phyloP scores from a whole-genome alignment of 2,888 invertebrate genomes.

The Poecilobothrus nobilitatus region DNA sequence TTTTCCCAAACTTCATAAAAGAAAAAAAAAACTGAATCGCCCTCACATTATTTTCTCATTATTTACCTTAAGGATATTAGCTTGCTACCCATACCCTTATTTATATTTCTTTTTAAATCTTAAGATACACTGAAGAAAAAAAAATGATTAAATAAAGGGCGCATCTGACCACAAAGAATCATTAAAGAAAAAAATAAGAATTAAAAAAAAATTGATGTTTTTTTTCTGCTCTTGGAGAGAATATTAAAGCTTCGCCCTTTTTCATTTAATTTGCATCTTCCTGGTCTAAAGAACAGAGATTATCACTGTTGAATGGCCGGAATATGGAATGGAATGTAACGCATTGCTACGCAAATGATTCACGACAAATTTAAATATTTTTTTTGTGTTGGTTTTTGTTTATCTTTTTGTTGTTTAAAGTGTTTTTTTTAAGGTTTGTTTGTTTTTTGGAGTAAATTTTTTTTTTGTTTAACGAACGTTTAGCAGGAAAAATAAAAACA shows the following conservation, averaged over 20 bases:
- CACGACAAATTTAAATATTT: not conserved
- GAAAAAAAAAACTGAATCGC: not conserved
- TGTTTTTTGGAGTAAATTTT: not conserved
- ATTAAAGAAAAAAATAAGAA: not conserved
- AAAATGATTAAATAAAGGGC: not conserved
- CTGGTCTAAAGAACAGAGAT: not conserved
- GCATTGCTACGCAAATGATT: not conserved
- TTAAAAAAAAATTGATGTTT: too few species aligned
- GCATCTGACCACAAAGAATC: not conserved
- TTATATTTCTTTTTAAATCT: not conserved
- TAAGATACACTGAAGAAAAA: not conserved
- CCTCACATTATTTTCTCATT: slow-evolving; percentile 3
- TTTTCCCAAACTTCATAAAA: too few species aligned
- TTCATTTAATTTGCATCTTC: not conserved
- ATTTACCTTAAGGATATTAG: slow-evolving; percentile 3
- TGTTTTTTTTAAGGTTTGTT: not conserved
- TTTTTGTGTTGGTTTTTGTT: not conserved
- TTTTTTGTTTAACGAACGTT: not conserved
- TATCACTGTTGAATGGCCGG: not conserved
- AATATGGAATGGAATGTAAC: not conserved
- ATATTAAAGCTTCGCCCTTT: not conserved
- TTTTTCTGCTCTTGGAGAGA: not conserved
- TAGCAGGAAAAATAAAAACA: not conserved
- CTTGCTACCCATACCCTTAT: not conserved
- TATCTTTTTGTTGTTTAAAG: not conserved